Conservation (phyloP, 2,797 vertebrate species). For the Pseudopleuronectes americanus region DNA sequence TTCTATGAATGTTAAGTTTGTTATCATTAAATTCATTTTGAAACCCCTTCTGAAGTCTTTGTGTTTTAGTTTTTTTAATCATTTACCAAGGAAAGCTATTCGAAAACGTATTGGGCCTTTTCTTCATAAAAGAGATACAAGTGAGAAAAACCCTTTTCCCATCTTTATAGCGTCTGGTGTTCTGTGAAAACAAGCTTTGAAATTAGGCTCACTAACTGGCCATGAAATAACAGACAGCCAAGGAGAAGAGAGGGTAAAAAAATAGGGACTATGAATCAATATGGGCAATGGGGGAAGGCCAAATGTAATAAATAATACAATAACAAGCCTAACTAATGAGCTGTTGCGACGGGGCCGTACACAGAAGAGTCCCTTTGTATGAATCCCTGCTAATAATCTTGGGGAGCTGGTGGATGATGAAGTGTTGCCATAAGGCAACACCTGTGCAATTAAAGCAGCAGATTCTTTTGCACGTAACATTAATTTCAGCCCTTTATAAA, state of each 20-base stretch:
- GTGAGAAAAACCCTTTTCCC: constrained; percentile 48
- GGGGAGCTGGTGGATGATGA: constrained; percentile 95
- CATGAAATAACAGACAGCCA: constrained; percentile 77
- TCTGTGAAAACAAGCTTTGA: constrained; percentile 67
- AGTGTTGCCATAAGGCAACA: constrained; percentile 99
- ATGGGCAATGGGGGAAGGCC: constrained; percentile 96
- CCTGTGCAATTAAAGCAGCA: constrained; percentile 99
- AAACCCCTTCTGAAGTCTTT: constrained; percentile 29
- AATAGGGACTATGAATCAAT: constrained; percentile 95
- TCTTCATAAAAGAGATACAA: constrained; percentile 62
- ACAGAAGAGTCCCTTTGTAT: constrained; percentile 94
- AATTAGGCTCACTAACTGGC: constrained; percentile 76
- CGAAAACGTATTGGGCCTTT: constrained; percentile 54
- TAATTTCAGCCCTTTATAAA: constrained; percentile 99
- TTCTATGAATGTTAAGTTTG: constrained; percentile 56
- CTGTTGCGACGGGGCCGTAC: constrained; percentile 95
- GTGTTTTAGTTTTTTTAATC: constrained; percentile 36
- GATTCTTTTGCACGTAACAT: constrained; percentile 97
- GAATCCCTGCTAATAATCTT: constrained; percentile 95
- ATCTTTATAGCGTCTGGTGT: constrained; percentile 61
- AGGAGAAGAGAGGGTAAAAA: constrained; percentile 85
- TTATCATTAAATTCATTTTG: constrained; percentile 57
- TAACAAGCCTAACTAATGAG: constrained; percentile 99
- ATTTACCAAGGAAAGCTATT: constrained; percentile 65
- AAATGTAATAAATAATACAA: constrained; percentile 99